phyloP scores from a whole-genome alignment of 2,888 invertebrate species.

The Aelia acuminata region DNA sequence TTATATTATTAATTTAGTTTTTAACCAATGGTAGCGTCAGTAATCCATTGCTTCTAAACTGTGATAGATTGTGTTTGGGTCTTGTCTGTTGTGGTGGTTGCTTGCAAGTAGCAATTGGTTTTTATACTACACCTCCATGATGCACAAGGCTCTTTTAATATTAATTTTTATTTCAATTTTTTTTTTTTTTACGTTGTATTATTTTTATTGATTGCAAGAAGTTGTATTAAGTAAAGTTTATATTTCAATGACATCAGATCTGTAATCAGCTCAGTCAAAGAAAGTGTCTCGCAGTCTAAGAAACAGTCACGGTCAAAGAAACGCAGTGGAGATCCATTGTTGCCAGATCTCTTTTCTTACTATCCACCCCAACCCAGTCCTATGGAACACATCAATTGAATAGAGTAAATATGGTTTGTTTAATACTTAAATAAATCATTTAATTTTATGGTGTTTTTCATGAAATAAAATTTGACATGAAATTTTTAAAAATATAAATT shows the following conservation, averaged over 20 bases:
- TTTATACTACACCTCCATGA: conserved; percentile 41
- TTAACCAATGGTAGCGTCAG: conserved; percentile 24
- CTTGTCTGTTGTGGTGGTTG: conserved; percentile 51
- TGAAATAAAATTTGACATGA: conserved; percentile 46
- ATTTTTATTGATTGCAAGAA: conserved; percentile 28
- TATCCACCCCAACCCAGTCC: conserved; percentile 49
- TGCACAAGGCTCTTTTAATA: conserved; percentile 39
- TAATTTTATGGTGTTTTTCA: conserved; percentile 25
- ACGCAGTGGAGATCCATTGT: conserved; percentile 45
- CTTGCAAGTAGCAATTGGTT: conserved; percentile 37
- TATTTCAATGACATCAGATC: conserved; percentile 46
- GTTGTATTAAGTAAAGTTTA: conserved; percentile 39
- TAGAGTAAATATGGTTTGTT: conserved; percentile 49
- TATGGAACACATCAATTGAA: conserved; percentile 50
- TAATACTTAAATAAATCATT: conserved; percentile 38
- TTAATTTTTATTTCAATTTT: conserved; percentile 10
- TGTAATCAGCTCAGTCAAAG: conserved; percentile 47
- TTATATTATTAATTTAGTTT: background rate
- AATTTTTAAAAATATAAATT: background rate
- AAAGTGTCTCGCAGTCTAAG: conserved; percentile 45
- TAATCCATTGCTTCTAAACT: conserved; percentile 20
- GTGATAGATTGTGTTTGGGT: conserved; percentile 29
- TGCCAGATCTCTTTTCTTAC: conserved; percentile 46
- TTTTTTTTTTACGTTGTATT: conserved; percentile 24
- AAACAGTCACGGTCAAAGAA: conserved; percentile 46